phyloP scores from a whole-genome alignment of 2,797 vertebrate genomes.

The Dipus sagitta region DNA sequence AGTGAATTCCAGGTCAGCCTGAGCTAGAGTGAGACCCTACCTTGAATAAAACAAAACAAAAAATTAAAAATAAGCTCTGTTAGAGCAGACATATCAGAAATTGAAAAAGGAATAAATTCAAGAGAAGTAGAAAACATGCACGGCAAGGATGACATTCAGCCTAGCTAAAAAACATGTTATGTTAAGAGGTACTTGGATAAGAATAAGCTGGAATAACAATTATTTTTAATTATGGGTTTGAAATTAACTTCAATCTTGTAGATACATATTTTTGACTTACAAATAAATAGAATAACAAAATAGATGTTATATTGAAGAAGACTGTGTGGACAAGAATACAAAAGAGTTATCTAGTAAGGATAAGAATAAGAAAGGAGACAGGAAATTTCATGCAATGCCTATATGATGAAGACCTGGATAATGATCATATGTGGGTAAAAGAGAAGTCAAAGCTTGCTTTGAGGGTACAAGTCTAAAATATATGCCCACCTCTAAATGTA shows the following conservation, averaged over 20 bases:
- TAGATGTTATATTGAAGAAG: too few species aligned
- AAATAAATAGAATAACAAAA: not conserved
- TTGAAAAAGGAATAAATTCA: not conserved
- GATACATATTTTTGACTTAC: constrained; percentile 33
- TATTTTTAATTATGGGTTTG: not conserved
- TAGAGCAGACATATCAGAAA: not conserved
- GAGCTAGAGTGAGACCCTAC: too few species aligned
- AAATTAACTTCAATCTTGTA: not conserved
- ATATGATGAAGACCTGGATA: too few species aligned
- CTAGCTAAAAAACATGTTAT: not conserved
- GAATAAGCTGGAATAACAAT: not conserved
- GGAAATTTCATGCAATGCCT: too few species aligned
- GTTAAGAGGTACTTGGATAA: not conserved
- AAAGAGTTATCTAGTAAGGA: too few species aligned
- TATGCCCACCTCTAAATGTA: not conserved
- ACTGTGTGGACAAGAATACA: too few species aligned
- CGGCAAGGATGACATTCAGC: not conserved
- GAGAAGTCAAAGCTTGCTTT: not conserved
- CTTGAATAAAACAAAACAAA: too few species aligned
- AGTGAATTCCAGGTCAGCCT: too few species aligned
- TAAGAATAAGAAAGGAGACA: too few species aligned
- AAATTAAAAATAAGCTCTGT: not conserved
- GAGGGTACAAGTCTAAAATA: not conserved
- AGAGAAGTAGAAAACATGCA: not conserved
- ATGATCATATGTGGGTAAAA: too few species aligned